phyloP scores from a whole-genome alignment of 2,888 invertebrate species.

The Coleophora deauratella region DNA sequence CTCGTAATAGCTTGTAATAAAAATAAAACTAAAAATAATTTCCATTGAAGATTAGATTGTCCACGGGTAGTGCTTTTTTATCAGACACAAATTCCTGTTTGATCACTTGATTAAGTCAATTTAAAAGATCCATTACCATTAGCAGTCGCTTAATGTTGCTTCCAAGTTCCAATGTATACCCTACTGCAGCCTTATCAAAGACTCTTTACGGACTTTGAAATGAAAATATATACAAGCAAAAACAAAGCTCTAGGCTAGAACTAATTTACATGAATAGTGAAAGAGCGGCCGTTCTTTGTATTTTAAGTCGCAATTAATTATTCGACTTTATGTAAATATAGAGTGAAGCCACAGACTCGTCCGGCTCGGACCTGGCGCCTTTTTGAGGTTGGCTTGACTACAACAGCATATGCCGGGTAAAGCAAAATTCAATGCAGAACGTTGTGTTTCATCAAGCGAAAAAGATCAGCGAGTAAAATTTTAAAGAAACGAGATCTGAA shows the following conservation, averaged over 20 bases:
- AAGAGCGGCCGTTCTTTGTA: slow-evolving; percentile 53
- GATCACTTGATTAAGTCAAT: too few species aligned
- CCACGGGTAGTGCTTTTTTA: too few species aligned
- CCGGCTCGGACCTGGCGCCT: slow-evolving; percentile 36
- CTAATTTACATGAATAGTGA: slow-evolving; percentile 65
- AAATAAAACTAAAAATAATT: too few species aligned
- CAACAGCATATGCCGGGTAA: slow-evolving; percentile 28
- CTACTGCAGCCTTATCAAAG: slow-evolving; percentile 1
- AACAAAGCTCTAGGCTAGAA: slow-evolving; percentile 41
- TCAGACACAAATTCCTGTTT: too few species aligned
- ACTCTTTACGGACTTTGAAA: slow-evolving; percentile 3
- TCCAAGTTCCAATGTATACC: too few species aligned
- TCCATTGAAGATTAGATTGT: too few species aligned
- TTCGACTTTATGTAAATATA: slow-evolving; percentile 65
- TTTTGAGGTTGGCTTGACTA: slow-evolving; percentile 31
- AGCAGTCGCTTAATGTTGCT: background rate
- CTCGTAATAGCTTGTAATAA: too few species aligned
- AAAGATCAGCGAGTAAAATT: too few species aligned
- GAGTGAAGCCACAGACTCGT: slow-evolving; percentile 32
- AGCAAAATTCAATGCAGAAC: slow-evolving; percentile 38
- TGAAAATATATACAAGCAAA: slow-evolving; percentile 21
- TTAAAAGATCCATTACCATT: too few species aligned
- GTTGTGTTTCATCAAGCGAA: slow-evolving; percentile 3
- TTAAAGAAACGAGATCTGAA: too few species aligned
- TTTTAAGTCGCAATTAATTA: slow-evolving; percentile 68